Percentiles rank a stretch among this genome's conserved stretches.
Evolutionary conservation across 92 coral and sea anemone species (phyloP).

Genomic region (Zoanthus solanderi): DNA sequence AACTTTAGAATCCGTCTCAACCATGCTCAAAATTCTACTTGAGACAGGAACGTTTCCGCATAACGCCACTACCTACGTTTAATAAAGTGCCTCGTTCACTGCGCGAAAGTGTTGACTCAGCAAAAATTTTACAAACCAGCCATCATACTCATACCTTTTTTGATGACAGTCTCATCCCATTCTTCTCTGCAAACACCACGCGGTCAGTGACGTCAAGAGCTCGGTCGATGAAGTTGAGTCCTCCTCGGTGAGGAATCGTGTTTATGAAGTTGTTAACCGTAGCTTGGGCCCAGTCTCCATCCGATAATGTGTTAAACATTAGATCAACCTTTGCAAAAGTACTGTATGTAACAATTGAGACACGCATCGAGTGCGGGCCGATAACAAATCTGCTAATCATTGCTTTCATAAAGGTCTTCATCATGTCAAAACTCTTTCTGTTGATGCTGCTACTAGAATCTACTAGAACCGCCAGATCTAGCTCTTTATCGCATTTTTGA

Average conservation of each 20-base stretch:
- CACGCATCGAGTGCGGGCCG: slow-evolving; percentile 15
- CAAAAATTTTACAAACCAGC: neutral
- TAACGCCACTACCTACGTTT: no score
- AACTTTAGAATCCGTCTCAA: no score
- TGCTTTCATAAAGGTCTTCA: neutral
- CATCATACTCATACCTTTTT: neutral
- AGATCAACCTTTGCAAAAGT: neutral
- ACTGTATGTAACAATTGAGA: neutral
- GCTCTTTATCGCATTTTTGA: neutral
- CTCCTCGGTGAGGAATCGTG: neutral
- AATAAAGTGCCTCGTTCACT: no score
- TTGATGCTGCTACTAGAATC: slow-evolving; percentile 8
- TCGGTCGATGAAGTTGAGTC: slow-evolving; percentile 37
- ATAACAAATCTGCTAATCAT: neutral
- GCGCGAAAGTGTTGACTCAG: no score
- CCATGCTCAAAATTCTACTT: no score
- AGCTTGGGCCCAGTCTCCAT: neutral
- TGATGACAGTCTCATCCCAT: slow-evolving; percentile 35
- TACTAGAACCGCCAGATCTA: slow-evolving; percentile 8
- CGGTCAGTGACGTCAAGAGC: slow-evolving; percentile 12
- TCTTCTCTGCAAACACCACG: slow-evolving; percentile 16
- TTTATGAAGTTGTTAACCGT: neutral
- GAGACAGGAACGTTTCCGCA: no score
- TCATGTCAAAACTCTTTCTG: neutral
- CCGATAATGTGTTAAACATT: slow-evolving; percentile 3